Evolutionary conservation across 2,113 vertebrate species (phyloP).

Genomic region (Nyctereutes procyonoides): DNA sequence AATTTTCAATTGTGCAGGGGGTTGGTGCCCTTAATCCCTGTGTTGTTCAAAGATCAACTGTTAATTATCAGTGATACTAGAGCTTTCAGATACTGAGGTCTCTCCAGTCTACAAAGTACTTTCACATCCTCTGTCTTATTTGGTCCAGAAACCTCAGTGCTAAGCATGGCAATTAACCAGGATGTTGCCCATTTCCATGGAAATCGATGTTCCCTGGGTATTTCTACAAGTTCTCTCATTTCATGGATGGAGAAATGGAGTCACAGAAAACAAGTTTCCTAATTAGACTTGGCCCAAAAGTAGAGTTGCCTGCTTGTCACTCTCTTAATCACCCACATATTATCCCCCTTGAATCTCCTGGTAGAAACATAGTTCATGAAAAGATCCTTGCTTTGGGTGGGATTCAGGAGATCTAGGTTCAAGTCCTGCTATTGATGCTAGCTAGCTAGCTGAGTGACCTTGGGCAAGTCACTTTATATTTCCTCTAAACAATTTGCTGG

Average conservation of each 20-base stretch:
- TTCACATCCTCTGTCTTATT: background rate
- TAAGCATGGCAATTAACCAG: background rate
- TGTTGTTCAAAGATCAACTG: background rate
- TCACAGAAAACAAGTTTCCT: constrained; percentile 23
- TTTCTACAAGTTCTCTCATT: background rate
- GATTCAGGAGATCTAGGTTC: background rate
- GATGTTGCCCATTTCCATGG: fast-evolving
- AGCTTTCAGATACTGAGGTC: background rate
- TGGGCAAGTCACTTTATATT: background rate
- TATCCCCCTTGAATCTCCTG: background rate
- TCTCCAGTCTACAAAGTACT: background rate
- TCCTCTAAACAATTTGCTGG: background rate
- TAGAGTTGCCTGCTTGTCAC: background rate
- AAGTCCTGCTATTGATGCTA: background rate
- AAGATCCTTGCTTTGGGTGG: background rate
- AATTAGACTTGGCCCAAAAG: background rate
- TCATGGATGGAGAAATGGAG: background rate
- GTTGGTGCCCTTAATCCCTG: background rate
- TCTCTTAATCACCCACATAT: background rate
- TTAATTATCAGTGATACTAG: background rate
- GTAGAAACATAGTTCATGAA: background rate
- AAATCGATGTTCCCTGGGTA: background rate
- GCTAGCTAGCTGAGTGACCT: background rate
- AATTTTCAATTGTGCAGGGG: background rate
- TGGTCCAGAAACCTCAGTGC: background rate